A percentile compares a stretch with the other conserved stretches of the same genome.
These are phyloP conservation scores for Oedothorax gibbosus DNA, from an alignment of 1,140 invertebrate genomes.

Conservation along the genomic window DNA sequence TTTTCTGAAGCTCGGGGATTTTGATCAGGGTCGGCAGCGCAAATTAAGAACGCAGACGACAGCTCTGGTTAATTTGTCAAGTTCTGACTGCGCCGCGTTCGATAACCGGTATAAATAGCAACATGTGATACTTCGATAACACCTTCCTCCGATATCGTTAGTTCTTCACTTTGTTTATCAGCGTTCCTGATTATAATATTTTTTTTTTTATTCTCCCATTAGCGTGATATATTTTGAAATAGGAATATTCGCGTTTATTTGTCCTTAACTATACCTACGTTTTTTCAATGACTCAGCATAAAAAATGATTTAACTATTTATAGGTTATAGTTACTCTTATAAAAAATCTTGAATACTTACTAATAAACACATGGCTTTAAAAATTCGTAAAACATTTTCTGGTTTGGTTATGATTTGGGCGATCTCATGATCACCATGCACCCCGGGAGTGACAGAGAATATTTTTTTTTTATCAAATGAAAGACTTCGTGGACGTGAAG, in stretches of 20 bases:
- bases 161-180: background rate
- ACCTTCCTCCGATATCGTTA: background rate
- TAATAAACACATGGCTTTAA: no score
- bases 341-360: no score
- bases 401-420: no score
- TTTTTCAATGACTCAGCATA: no score
- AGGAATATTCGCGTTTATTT: background rate
- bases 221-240: background rate
- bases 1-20: conserved; percentile 27
- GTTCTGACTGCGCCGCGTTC: background rate
- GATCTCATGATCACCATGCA: no score
- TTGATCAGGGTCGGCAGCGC: background rate
- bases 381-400: no score
- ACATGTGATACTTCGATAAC: background rate
- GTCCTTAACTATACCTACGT: background rate
- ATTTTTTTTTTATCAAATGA: no score
- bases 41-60: background rate
- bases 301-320: no score
- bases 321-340: no score
- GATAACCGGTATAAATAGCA: conserved; percentile 7
- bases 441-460: no score
- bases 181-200: background rate
- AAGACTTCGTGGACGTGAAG: no score
- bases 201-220: conserved; percentile 9
- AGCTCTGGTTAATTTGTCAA: conserved; percentile 4